These are phyloP conservation scores for Netelia fuscicornis DNA, from an alignment of 2,888 invertebrate genomes.

Conservation along the genomic window DNA sequence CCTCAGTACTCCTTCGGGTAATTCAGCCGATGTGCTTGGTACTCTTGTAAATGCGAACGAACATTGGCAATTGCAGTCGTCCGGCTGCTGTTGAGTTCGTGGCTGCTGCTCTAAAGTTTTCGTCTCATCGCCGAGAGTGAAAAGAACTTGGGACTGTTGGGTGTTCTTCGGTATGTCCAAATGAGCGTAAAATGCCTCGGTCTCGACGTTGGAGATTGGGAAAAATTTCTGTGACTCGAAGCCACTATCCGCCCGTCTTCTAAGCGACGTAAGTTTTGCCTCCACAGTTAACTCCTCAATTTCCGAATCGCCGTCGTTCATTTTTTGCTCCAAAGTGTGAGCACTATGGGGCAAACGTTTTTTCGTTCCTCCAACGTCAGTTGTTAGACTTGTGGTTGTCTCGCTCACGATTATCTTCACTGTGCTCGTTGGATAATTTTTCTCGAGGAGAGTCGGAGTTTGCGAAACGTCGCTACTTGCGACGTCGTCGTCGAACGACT, in stretches of 20 bases:
- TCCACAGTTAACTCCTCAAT: slow-evolving; percentile 68
- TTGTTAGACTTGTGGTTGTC: slow-evolving; percentile 54
- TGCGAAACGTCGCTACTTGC: slow-evolving; percentile 41
- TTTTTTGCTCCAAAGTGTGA: slow-evolving; percentile 70
- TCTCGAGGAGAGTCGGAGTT: slow-evolving; percentile 38
- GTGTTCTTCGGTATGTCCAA: slow-evolving; percentile 57
- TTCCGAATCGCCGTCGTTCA: slow-evolving; percentile 62
- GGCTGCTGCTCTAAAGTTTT: slow-evolving; percentile 64
- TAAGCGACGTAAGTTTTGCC: slow-evolving; percentile 63
- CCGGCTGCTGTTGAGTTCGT: neutral
- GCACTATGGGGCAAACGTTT: slow-evolving; percentile 64
- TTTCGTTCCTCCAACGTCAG: slow-evolving; percentile 56
- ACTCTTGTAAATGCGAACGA: slow-evolving; percentile 78
- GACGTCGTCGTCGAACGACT: slow-evolving; percentile 69
- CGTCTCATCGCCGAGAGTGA: slow-evolving; percentile 81
- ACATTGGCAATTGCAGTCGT: slow-evolving; percentile 78
- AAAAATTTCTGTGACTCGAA: slow-evolving; percentile 66
- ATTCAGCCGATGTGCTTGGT: slow-evolving; percentile 81
- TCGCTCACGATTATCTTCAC: slow-evolving; percentile 81
- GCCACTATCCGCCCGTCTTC: slow-evolving; percentile 60
- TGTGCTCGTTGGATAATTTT: slow-evolving; percentile 71
- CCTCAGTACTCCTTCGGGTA: slow-evolving; percentile 80
- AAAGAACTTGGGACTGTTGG: slow-evolving; percentile 78
- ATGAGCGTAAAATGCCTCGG: slow-evolving; percentile 67
- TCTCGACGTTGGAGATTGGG: slow-evolving; percentile 59